These are phyloP conservation scores for Hymenochirus boettgeri DNA, from an alignment of 2,113 vertebrate species.

Conservation along the genomic window DNA sequence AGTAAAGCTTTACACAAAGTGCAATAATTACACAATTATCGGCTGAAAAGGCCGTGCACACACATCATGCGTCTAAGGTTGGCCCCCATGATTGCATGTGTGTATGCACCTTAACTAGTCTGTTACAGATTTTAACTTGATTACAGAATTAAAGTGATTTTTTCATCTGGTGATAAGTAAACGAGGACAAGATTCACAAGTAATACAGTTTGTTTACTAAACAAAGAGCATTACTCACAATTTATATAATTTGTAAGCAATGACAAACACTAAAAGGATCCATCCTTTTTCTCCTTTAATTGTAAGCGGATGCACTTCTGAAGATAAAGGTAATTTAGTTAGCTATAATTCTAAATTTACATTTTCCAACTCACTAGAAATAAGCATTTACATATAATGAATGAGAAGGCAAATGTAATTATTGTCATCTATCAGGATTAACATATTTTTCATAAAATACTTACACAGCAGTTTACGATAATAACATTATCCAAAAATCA, in stretches of 20 bases:
- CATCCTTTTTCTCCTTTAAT: conserved; percentile 53
- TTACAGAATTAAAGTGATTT: no score
- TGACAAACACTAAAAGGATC: conserved; percentile 41
- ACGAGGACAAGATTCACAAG: no score
- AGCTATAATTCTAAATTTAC: conserved; percentile 55
- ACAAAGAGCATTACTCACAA: conserved; percentile 40
- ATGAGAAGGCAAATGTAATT: conserved; percentile 51
- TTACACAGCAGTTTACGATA: conserved; percentile 43
- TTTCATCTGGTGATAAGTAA: no score
- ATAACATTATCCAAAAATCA: conserved; percentile 29
- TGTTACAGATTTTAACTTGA: no score
- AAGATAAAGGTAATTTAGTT: conserved; percentile 61
- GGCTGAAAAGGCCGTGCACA: no score
- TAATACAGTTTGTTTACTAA: conserved; percentile 45
- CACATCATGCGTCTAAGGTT: no score
- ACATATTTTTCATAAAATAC: conserved; percentile 39
- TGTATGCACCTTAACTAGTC: no score
- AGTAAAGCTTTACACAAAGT: no score
- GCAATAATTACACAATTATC: no score
- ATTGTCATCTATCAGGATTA: conserved; percentile 51
- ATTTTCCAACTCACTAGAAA: conserved; percentile 59
- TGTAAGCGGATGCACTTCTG: conserved; percentile 49
- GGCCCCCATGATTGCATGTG: no score
- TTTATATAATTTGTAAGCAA: conserved; percentile 43
- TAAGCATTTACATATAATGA: conserved; percentile 47